Percentiles rank a stretch among this genome's conserved stretches.
Evolutionary conservation across 2,888 invertebrate species (phyloP).

Genomic region (Alloscopus bannaensis): DNA sequence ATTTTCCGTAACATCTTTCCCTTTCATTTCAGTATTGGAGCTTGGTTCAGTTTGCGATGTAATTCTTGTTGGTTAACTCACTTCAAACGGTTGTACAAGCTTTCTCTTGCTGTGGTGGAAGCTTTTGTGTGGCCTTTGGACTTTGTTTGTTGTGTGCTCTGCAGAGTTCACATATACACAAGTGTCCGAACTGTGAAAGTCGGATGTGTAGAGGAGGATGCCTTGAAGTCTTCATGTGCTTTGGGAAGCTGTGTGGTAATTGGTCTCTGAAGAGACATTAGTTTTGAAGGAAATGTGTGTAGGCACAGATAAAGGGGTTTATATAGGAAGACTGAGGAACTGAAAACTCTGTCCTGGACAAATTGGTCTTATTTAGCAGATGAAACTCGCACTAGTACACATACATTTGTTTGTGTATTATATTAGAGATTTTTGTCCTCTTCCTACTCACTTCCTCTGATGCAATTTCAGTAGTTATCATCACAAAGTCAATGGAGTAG

Average conservation of each 20-base stretch:
- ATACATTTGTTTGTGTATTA: constrained; percentile 36
- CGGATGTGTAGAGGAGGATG: not conserved
- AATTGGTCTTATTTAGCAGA: constrained; percentile 31
- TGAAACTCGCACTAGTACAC: constrained; percentile 17
- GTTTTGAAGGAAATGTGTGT: constrained; percentile 58
- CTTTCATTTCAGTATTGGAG: not conserved
- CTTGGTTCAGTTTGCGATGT: no score
- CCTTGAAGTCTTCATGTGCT: constrained; percentile 31
- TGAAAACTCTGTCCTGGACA: constrained; percentile 13
- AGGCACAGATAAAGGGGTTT: constrained; percentile 27
- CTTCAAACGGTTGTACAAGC: no score
- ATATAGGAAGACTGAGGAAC: constrained; percentile 8
- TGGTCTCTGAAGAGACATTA: constrained; percentile 68
- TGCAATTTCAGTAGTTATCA: constrained; percentile 33
- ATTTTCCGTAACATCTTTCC: constrained; percentile 18
- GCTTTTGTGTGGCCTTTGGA: constrained; percentile 21
- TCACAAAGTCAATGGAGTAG: no score
- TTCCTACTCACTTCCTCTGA: constrained; percentile 14
- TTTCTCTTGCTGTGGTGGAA: constrained; percentile 28
- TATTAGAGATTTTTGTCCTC: constrained; percentile 22
- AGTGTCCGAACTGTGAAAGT: not conserved
- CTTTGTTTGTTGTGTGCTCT: no score
- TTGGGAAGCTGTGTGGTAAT: constrained; percentile 57
- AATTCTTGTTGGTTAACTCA: not conserved
- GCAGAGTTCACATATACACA: not conserved